phyloP scores from a whole-genome alignment of 2,888 invertebrate genomes.

The Apantesis nais region DNA sequence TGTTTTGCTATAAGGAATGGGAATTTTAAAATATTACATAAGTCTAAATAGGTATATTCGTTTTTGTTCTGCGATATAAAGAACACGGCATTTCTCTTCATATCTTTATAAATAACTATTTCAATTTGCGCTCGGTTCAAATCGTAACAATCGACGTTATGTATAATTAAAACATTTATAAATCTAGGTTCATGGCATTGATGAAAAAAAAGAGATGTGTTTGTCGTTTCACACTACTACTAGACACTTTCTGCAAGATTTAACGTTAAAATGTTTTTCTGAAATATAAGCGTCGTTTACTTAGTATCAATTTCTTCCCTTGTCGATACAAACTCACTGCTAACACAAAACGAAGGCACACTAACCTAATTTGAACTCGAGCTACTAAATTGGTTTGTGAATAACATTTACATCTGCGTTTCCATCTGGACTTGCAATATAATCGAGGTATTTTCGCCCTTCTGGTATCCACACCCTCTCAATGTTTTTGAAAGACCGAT shows the following conservation, averaged over 20 bases:
- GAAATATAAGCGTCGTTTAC: too few relatives aligned
- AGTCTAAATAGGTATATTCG: conserved; percentile 15
- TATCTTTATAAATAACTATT: conserved; percentile 20
- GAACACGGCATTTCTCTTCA: conserved; percentile 25
- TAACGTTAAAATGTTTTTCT: background rate
- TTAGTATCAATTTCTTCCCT: too few relatives aligned
- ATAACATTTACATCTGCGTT: too few relatives aligned
- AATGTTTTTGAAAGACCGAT: background rate
- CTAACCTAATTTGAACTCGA: background rate
- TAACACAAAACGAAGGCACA: background rate
- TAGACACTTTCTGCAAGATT: background rate
- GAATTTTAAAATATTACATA: conserved; percentile 26
- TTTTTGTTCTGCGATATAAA: conserved; percentile 27
- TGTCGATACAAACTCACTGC: too few relatives aligned
- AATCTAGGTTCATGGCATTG: background rate
- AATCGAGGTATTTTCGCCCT: background rate
- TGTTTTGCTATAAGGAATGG: conserved; percentile 25
- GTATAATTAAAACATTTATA: background rate
- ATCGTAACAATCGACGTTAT: conserved; percentile 12
- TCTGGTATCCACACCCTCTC: background rate
- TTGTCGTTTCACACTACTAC: background rate
- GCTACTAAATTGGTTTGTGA: background rate
- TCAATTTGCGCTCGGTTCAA: conserved; percentile 20
- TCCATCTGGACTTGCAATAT: background rate
- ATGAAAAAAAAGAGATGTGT: background rate